These are phyloP conservation scores for Coendou prehensilis DNA, from an alignment of 2,797 vertebrate genomes.

Conservation along the genomic window DNA sequence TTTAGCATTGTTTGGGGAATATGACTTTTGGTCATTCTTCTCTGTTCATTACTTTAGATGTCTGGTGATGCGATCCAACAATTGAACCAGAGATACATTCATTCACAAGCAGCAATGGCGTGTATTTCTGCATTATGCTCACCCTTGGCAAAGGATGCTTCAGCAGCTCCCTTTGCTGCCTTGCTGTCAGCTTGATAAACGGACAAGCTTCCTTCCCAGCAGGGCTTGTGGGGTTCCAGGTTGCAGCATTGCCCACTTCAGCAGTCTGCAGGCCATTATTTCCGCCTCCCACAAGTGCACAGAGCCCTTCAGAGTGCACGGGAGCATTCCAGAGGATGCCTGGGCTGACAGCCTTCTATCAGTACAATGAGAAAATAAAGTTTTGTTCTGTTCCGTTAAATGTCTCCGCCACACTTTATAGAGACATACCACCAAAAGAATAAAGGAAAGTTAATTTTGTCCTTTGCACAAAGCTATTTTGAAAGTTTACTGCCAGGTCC, in stretches of 20 bases:
- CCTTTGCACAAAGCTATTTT: constrained; percentile 59
- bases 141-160: constrained; percentile 78
- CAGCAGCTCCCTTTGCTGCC: constrained; percentile 53
- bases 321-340: constrained; percentile 50
- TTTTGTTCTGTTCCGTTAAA: constrained; percentile 72
- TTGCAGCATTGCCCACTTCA: constrained; percentile 69
- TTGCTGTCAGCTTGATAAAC: constrained; percentile 81
- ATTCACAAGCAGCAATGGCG: constrained; percentile 65
- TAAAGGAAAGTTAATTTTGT: constrained; percentile 75
- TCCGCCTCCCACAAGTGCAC: constrained; percentile 8
- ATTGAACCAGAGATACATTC: constrained; percentile 73
- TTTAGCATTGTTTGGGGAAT: constrained; percentile 70
- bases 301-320: neutral
- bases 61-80: constrained; percentile 38
- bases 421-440: constrained; percentile 70
- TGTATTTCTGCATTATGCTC: constrained; percentile 77
- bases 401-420: constrained; percentile 68
- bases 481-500: constrained; percentile 69
- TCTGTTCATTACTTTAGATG: constrained; percentile 68
- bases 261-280: constrained; percentile 58
- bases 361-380: constrained; percentile 74
- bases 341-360: constrained; percentile 11
- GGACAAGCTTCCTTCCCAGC: constrained; percentile 77
- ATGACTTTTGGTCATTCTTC: constrained; percentile 74
- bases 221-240: constrained; percentile 73